Percentiles rank a stretch among this genome's conserved stretches.
phyloP scores from a whole-genome alignment of 64 coral and sea anemone species.

The Dendrophyllia cribrosa region DNA sequence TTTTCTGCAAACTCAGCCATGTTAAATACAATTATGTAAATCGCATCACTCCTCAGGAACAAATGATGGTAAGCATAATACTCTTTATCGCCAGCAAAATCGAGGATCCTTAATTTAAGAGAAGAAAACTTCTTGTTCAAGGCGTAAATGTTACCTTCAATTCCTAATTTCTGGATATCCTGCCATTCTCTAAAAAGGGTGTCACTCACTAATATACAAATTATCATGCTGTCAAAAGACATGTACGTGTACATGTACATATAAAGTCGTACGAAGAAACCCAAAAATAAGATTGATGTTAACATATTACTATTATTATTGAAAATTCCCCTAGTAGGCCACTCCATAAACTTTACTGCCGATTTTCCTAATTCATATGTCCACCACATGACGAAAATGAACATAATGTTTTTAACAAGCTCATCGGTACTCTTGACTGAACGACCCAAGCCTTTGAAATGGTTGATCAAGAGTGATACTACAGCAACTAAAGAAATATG shows the following conservation, averaged over 20 bases:
- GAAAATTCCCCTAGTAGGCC: no score
- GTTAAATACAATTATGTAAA: slow-evolving; percentile 75
- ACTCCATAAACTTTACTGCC: no score
- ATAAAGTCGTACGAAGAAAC: no score
- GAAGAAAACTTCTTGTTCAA: slow-evolving; percentile 14
- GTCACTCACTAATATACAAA: background rate
- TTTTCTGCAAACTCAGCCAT: slow-evolving; percentile 12
- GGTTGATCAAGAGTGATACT: background rate
- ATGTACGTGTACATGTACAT: no score
- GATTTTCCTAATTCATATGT: no score
- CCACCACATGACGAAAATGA: background rate
- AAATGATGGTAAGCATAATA: slow-evolving; percentile 77
- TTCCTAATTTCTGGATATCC: background rate
- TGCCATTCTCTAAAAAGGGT: background rate
- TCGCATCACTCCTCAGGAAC: slow-evolving; percentile 54
- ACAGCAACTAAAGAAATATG: background rate
- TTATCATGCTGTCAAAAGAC: background rate
- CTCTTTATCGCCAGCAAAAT: slow-evolving; percentile 78
- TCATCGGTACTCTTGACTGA: background rate
- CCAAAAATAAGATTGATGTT: no score
- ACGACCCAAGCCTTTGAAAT: no score
- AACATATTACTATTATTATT: no score
- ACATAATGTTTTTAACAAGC: background rate
- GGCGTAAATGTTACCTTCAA: background rate
- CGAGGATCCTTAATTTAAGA: slow-evolving; percentile 69